These are phyloP conservation scores for Chloebia gouldiae DNA, from an alignment of 2,113 vertebrate species.

Conservation along the genomic window DNA sequence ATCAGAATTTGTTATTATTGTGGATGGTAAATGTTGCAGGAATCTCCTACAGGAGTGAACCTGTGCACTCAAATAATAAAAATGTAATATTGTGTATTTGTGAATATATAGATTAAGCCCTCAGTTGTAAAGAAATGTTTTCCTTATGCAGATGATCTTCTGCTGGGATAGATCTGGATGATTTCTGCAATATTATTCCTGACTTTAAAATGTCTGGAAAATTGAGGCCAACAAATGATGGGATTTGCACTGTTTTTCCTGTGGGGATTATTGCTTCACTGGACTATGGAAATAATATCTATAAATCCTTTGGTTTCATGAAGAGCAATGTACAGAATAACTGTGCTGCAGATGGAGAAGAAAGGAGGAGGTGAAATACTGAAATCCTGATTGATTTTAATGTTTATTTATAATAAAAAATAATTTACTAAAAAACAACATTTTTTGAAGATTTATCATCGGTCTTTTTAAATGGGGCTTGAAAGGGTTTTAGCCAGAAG, in stretches of 20 bases:
- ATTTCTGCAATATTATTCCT: background rate
- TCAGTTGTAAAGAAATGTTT: background rate
- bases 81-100: background rate
- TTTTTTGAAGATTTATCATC: background rate
- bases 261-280: background rate
- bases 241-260: background rate
- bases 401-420: background rate
- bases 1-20: conserved; percentile 19
- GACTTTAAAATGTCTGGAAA: background rate
- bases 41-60: background rate
- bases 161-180: background rate
- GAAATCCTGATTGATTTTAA: background rate
- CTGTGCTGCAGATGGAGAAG: background rate
- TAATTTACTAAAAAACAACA: background rate
- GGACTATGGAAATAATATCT: background rate
- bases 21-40: background rate
- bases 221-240: background rate
- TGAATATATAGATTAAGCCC: background rate
- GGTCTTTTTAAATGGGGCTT: background rate
- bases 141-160: background rate
- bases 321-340: background rate
- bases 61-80: background rate
- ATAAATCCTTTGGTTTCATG: background rate
- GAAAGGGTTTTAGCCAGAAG: background rate
- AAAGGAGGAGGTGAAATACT: background rate